phyloP scores from a whole-genome alignment of 2,113 vertebrate species.

The Hypocryptadius cinnamomeus region DNA sequence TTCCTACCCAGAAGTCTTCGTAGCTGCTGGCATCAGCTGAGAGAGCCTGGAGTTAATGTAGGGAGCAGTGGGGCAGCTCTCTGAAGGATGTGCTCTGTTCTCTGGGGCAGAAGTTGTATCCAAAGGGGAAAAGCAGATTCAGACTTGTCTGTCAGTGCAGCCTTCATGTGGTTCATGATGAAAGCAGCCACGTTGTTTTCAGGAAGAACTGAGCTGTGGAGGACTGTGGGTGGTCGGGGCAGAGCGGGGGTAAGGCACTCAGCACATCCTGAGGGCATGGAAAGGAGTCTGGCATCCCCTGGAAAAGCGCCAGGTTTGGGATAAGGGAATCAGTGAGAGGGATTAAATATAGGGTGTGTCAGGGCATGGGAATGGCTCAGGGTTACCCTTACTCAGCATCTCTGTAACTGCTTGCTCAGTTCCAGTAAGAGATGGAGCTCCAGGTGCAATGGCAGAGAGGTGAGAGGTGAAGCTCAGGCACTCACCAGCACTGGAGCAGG shows the following conservation, averaged over 20 bases:
- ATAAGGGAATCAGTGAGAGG: background rate
- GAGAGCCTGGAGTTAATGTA: background rate
- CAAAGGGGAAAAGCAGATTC: background rate
- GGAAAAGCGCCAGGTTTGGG: background rate
- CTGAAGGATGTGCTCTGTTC: background rate
- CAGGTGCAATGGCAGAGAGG: background rate
- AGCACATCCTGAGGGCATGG: background rate
- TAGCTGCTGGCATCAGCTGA: background rate
- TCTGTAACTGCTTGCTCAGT: background rate
- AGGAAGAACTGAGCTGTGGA: background rate
- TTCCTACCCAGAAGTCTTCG: background rate
- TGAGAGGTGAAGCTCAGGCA: background rate
- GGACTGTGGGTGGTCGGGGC: background rate
- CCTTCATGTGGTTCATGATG: background rate
- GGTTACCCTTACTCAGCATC: background rate
- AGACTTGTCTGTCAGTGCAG: background rate
- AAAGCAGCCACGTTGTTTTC: background rate
- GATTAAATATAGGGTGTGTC: background rate
- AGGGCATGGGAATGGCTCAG: background rate
- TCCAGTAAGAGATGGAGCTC: background rate
- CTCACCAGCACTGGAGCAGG: background rate
- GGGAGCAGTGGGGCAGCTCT: background rate
- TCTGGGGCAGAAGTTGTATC: background rate
- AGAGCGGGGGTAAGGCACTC: rapidly evolving
- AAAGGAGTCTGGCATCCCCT: background rate